phyloP scores from a whole-genome alignment of 1,140 invertebrate species.

The Cyclargus thomasi region DNA sequence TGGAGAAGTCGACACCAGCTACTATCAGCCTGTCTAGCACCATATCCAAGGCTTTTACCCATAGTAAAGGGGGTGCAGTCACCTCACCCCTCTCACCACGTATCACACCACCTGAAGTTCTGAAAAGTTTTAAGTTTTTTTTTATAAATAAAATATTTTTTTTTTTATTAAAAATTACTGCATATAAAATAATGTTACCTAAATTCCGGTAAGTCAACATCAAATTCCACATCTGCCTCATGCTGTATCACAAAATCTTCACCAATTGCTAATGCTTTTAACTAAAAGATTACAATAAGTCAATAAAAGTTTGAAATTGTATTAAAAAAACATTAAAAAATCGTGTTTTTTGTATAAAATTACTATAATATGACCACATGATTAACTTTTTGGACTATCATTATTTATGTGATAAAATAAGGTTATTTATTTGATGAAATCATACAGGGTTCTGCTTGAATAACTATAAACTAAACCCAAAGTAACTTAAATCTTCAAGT shows the following conservation, averaged over 20 bases:
- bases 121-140: slow-evolving; percentile 43
- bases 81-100: slow-evolving; percentile 79
- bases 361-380: too few species aligned
- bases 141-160: slow-evolving; percentile 16
- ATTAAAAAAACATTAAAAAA: too few species aligned
- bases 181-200: slow-evolving; percentile 76
- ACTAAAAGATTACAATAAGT: slow-evolving; percentile 76
- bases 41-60: slow-evolving; percentile 96
- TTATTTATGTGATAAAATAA: too few species aligned
- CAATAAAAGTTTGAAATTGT: too few species aligned
- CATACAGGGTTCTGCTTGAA: too few species aligned
- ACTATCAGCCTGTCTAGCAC: slow-evolving; percentile 89
- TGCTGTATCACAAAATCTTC: slow-evolving; percentile 83
- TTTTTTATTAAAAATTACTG: background rate
- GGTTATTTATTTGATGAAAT: too few species aligned
- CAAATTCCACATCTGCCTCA: slow-evolving; percentile 90
- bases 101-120: slow-evolving; percentile 88
- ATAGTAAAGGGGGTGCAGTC: slow-evolving; percentile 91
- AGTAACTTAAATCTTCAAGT: too few species aligned
- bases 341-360: too few species aligned
- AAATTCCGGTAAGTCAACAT: slow-evolving; percentile 93
- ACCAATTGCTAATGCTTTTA: slow-evolving; percentile 92
- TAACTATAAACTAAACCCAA: background rate
- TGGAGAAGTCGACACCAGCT: slow-evolving; percentile 87
- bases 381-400: too few species aligned